A percentile compares a stretch with the other conserved stretches of the same genome.
Conservation (phyloP, 2,797 vertebrate species). For the Hippopotamyrus pictus region DNA sequence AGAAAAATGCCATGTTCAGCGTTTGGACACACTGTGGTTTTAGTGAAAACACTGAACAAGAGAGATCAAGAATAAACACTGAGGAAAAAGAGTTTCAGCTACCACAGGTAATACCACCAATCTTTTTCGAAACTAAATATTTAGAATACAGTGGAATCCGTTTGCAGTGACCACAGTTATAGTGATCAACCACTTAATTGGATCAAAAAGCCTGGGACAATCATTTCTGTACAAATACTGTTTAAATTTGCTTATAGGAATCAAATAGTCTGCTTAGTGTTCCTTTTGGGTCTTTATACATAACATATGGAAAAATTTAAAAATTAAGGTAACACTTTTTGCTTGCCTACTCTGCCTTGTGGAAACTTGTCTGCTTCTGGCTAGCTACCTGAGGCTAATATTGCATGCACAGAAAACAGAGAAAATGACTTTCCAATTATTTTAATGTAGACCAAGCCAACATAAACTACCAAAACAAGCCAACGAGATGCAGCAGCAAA, state of each 20-base stretch:
- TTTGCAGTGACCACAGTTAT: not conserved
- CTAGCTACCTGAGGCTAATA: not conserved
- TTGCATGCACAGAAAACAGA: not conserved
- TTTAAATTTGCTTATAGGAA: not conserved
- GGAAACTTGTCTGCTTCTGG: not conserved
- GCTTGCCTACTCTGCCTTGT: not conserved
- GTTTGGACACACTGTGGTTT: not conserved
- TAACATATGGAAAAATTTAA: not conserved
- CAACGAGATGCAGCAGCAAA: not conserved
- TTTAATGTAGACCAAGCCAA: not conserved
- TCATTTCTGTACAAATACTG: not conserved
- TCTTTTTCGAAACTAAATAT: not conserved
- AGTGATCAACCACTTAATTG: not conserved
- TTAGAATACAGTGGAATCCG: not conserved
- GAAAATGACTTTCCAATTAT: not conserved
- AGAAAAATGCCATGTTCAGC: not conserved
- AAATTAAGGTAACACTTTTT: not conserved
- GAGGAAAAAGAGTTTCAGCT: not conserved
- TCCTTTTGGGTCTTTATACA: not conserved
- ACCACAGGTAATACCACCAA: not conserved
- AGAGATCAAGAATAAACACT: not conserved
- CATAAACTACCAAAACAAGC: not conserved
- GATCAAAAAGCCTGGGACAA: not conserved
- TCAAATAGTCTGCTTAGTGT: not conserved
- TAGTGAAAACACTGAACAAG: not conserved